Base-by-base conservation (phyloP, 2,888 invertebrate species). In the Microctonus aethiopoides region DNA sequence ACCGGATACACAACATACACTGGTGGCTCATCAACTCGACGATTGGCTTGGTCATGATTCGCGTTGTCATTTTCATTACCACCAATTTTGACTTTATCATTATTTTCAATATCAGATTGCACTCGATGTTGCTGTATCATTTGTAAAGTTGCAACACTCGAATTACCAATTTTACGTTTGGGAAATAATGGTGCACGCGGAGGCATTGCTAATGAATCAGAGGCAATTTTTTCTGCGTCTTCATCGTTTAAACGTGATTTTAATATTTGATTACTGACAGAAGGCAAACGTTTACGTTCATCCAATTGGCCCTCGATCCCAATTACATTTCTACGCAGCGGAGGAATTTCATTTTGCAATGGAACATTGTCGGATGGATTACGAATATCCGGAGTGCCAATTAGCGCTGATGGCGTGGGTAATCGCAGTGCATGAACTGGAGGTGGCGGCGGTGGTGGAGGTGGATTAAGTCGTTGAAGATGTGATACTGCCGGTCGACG, bases 1-100 rank as follows among this genome's bases (percentile, higher is more conserved):
- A 90, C 89, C 2, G 91, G 91, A 78, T 91, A 91, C 0, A 91
- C 91, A 1, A 91, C 89, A 78, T 89, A 89, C 0, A 89, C 87
- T 0, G 89, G 88, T 2, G 79, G 72, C 29, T 77, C 75, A 56
- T 72, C 72, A 3, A 71, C 68, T 16, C 65, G 65, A 29, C 67
- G 68, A 22, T 66, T 56, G 41, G 13, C 54, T 16, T 20, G 10
- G 3, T 36, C 52, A 32, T 57, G 59, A 41, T 24, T 39, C 7
- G 68, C 73, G 0, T 70, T 63, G 16, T 71, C 67, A 9, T 72
- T 76, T 32, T 72, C 71, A 16, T 61, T 71, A 1, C 66, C 67
- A 51, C 16, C 56, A 9, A 64, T 54, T 52, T 74, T 63, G 5
- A 77, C 78, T 1, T 76, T 74, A 13, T 74, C 70, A 1, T 70